phyloP scores from a whole-genome alignment of 1,140 invertebrate species.

The Bactericera cockerelli region DNA sequence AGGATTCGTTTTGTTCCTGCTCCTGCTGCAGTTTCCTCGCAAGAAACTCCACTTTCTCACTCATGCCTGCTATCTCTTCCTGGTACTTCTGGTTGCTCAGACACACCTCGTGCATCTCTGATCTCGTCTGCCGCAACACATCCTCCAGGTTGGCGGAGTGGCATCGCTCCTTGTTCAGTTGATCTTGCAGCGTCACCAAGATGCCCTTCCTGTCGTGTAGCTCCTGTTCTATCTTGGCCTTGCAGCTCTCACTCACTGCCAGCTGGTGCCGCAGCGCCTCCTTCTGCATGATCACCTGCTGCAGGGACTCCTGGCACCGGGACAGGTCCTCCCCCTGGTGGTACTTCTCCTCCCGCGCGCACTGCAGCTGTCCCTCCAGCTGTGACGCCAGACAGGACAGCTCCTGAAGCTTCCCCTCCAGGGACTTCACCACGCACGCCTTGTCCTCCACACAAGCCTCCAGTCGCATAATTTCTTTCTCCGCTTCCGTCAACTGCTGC shows the following conservation, averaged over 20 bases:
- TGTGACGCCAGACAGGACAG: background rate
- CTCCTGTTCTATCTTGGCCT: background rate
- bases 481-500: background rate
- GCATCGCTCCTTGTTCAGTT: background rate
- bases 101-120: constrained; percentile 3
- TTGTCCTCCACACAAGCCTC: background rate
- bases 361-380: background rate
- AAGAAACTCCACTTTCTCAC: background rate
- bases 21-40: background rate
- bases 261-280: background rate
- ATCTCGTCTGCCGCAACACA: background rate
- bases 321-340: background rate
- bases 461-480: constrained; percentile 6
- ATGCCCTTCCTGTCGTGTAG: background rate
- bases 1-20: too few species aligned
- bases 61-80: background rate
- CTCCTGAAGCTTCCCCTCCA: constrained; percentile 5
- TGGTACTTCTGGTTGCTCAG: background rate
- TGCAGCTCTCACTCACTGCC: background rate
- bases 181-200: background rate
- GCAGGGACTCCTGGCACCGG: background rate
- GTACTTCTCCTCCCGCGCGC: background rate
- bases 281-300: constrained; percentile 1
- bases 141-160: background rate
- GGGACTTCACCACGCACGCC: background rate